phyloP scores from a whole-genome alignment of 2,888 invertebrate species.

The Lasioglossum calceatum region DNA sequence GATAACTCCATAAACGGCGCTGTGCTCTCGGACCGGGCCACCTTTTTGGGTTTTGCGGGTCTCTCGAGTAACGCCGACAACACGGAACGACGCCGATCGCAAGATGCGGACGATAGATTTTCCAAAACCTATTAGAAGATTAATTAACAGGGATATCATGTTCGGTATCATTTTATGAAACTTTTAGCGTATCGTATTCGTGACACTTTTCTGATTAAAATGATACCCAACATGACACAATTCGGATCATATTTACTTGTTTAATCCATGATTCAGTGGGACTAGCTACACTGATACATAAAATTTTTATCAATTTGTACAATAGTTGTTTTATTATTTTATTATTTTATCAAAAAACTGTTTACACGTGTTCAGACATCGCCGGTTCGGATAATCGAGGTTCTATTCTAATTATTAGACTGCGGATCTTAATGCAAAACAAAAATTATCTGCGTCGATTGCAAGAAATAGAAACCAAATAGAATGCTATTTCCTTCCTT shows the following conservation, averaged over 20 bases:
- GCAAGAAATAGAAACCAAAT: no score
- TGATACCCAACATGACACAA: neutral
- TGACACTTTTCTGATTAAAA: no score
- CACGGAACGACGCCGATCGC: neutral
- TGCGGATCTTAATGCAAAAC: no score
- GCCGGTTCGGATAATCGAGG: neutral
- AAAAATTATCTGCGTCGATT: no score
- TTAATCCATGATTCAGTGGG: neutral
- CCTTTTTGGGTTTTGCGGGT: neutral
- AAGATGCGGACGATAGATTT: neutral
- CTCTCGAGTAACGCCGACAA: neutral
- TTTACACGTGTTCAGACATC: neutral
- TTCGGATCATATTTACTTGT: neutral
- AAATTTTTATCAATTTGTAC: neutral
- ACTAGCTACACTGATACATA: neutral
- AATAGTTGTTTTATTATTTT: no score
- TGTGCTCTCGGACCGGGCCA: neutral
- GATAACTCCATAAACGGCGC: slow-evolving; percentile 28
- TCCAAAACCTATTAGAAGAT: neutral
- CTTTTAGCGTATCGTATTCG: no score
- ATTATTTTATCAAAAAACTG: no score
- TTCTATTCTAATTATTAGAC: neutral
- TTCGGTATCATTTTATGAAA: neutral
- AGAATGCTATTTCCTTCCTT: no score
- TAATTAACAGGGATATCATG: neutral